These are phyloP conservation scores for Ischnura elegans DNA, from an alignment of 2,888 invertebrate genomes.

Conservation along the genomic window DNA sequence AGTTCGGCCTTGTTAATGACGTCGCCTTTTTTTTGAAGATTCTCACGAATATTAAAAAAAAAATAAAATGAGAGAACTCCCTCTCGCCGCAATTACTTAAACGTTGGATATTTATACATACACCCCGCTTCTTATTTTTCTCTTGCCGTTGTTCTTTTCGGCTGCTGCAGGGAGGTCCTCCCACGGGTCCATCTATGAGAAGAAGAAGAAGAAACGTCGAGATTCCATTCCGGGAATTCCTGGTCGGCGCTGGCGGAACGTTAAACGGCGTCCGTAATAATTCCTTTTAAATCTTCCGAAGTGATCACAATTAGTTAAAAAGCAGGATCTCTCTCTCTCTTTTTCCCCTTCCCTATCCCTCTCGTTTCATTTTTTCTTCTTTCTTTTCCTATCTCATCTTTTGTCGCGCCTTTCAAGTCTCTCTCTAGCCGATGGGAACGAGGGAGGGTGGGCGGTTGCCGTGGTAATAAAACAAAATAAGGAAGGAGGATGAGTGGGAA, in stretches of 20 bases:
- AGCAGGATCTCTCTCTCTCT: background rate
- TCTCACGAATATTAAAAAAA: background rate
- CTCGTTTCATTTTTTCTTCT: background rate
- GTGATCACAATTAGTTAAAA: slow-evolving; percentile 38
- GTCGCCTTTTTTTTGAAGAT: background rate
- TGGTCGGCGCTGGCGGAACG: background rate
- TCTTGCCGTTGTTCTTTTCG: background rate
- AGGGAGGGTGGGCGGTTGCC: background rate
- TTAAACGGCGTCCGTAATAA: background rate
- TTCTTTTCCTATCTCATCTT: background rate
- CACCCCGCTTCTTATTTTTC: too few species aligned
- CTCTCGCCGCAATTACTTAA: background rate
- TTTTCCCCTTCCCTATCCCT: background rate
- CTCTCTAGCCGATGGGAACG: background rate
- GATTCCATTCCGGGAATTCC: slow-evolving; percentile 7
- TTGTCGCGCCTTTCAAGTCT: background rate
- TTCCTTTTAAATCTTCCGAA: slow-evolving; percentile 6
- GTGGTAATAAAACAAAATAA: background rate
- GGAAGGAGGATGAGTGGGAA: background rate
- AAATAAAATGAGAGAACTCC: background rate
- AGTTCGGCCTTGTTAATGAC: background rate
- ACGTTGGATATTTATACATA: background rate
- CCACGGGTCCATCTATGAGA: background rate
- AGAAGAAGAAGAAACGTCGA: background rate
- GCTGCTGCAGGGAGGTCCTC: background rate